These are phyloP conservation scores for Nibea coibor DNA, from an alignment of 2,113 vertebrate genomes.

Conservation along the genomic window DNA sequence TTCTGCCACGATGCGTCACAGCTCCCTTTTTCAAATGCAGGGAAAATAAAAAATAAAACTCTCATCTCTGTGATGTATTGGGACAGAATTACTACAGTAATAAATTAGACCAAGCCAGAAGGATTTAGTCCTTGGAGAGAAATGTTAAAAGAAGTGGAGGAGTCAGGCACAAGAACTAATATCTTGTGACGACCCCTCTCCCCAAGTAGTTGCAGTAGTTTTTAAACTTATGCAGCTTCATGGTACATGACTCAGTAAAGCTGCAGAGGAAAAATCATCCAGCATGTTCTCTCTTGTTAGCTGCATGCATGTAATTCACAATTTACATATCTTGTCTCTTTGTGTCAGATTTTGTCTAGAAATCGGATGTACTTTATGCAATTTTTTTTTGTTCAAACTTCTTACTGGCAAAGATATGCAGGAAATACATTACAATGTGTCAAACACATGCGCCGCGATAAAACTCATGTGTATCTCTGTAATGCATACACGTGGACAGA, in stretches of 20 bases:
- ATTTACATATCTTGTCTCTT: slow-evolving; percentile 6
- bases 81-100: slow-evolving; percentile 64
- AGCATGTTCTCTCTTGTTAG: slow-evolving; percentile 30
- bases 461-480: neutral
- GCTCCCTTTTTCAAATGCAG: slow-evolving; percentile 59
- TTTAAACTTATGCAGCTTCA: slow-evolving; percentile 56
- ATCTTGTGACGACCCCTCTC: slow-evolving; percentile 56
- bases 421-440: neutral
- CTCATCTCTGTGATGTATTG: slow-evolving; percentile 64
- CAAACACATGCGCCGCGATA: neutral
- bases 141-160: slow-evolving; percentile 58
- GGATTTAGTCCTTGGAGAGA: slow-evolving; percentile 69
- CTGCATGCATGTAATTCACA: slow-evolving; percentile 7
- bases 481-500: neutral
- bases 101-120: slow-evolving; percentile 67
- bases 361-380: neutral
- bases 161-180: slow-evolving; percentile 62
- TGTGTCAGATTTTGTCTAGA: neutral
- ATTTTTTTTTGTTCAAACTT: neutral
- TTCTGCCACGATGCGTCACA: slow-evolving; percentile 69
- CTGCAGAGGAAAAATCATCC: slow-evolving; percentile 17
- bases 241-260: slow-evolving; percentile 53
- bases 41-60: slow-evolving; percentile 59
- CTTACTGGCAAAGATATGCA: neutral
- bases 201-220: slow-evolving; percentile 46